These are phyloP conservation scores for Myxocyprinus asiaticus DNA, from an alignment of 2,113 vertebrate species.

Conservation along the genomic window DNA sequence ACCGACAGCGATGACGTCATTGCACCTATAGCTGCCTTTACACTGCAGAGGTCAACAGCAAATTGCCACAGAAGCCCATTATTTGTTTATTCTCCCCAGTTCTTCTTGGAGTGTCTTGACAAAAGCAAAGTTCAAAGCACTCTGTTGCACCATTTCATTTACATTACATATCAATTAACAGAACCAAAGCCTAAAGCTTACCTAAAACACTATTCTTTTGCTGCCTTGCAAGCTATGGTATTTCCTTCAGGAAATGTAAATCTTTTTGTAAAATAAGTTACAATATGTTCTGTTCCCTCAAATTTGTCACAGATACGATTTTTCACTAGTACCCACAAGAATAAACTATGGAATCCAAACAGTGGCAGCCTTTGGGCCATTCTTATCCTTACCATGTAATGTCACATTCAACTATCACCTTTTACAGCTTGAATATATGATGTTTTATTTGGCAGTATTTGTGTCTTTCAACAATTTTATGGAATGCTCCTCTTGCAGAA, in stretches of 20 bases:
- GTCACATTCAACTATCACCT: not conserved
- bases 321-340: too few species aligned
- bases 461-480: too few species aligned
- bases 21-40: too few species aligned
- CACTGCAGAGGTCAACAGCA: too few species aligned
- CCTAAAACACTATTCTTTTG: not conserved
- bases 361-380: not conserved
- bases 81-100: too few species aligned
- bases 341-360: not conserved
- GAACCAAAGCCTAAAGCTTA: not conserved
- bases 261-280: conserved; percentile 12
- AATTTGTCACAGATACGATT: too few species aligned
- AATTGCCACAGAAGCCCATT: too few species aligned
- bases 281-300: not conserved
- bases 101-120: not conserved
- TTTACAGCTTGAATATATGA: too few species aligned
- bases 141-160: not conserved
- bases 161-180: not conserved
- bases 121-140: not conserved
- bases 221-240: not conserved
- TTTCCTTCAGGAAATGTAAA: conserved; percentile 5
- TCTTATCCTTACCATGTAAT: not conserved
- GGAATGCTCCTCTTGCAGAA: too few species aligned
- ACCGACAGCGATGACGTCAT: too few species aligned
- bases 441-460: too few species aligned